These are phyloP conservation scores for Nasua narica DNA, from an alignment of 2,797 vertebrate genomes.

Conservation along the genomic window DNA sequence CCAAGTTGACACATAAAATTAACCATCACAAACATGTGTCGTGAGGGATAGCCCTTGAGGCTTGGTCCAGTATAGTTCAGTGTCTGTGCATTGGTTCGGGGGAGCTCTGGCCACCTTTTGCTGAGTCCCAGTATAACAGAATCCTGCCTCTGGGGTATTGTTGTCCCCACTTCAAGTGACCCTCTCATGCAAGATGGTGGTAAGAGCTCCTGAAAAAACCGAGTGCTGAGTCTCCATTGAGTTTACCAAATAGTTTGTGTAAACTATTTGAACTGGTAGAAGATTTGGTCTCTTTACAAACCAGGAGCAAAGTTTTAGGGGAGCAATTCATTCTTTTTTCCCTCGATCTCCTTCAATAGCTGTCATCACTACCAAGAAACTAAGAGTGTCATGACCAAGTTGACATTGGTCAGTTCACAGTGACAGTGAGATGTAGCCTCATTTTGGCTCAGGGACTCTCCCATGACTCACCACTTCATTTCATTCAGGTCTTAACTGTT, in stretches of 20 bases:
- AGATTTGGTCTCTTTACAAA: not conserved
- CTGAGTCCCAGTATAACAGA: not conserved
- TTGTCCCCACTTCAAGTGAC: not conserved
- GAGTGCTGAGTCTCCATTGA: not conserved
- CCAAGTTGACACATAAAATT: not conserved
- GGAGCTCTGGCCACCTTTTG: not conserved
- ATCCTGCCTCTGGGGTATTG: not conserved
- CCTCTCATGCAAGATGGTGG: rapidly evolving
- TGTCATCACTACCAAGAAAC: not conserved
- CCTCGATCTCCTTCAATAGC: not conserved
- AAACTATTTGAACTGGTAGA: not conserved
- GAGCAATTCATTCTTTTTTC: not conserved
- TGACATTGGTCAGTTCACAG: not conserved
- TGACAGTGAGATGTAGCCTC: not conserved
- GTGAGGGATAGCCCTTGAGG: not conserved
- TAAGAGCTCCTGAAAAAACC: not conserved
- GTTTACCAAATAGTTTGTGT: not conserved
- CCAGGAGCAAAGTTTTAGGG: not conserved
- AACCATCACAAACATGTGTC: not conserved
- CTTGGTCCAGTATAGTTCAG: not conserved
- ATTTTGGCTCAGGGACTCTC: not conserved
- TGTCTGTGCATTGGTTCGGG: not conserved
- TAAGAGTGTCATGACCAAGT: not conserved
- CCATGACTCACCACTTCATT: not conserved
- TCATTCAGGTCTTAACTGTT: not conserved